Evolutionary conservation across 2,797 vertebrate genomes (phyloP).

Genomic region (Myotis planiceps): DNA sequence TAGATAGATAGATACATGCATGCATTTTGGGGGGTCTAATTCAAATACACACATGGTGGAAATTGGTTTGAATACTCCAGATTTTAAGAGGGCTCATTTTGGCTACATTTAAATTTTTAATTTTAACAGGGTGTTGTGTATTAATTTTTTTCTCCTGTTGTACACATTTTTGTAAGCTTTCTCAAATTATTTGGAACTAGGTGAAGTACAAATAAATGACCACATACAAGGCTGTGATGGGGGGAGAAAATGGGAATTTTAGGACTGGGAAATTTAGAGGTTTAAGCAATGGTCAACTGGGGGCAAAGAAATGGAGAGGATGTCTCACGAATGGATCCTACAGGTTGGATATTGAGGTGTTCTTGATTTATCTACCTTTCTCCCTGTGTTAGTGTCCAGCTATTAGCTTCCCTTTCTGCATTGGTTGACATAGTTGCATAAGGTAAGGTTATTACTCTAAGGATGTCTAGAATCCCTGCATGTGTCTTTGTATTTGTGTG

Average conservation of each 20-base stretch:
- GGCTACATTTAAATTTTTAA: neutral
- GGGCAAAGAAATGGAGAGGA: neutral
- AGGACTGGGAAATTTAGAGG: neutral
- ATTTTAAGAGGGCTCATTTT: slow-evolving; percentile 24
- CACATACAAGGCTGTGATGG: neutral
- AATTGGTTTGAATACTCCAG: neutral
- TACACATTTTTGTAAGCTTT: neutral
- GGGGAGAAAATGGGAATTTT: neutral
- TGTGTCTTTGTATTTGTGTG: neutral
- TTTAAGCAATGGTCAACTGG: neutral
- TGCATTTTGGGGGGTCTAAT: neutral
- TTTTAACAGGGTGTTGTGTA: neutral
- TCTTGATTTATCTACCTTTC: neutral
- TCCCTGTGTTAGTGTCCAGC: neutral
- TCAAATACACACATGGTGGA: neutral
- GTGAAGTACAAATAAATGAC: neutral
- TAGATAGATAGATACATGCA: neutral
- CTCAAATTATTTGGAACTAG: neutral
- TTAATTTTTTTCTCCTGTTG: neutral
- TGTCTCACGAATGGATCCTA: neutral
- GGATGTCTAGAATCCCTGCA: neutral
- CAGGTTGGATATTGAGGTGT: neutral
- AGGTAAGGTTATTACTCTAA: neutral
- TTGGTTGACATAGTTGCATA: neutral
- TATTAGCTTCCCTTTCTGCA: neutral